Percentiles rank a stretch among this genome's conserved stretches.
These are phyloP conservation scores for Craniophora ligustri DNA, from an alignment of 2,888 invertebrate species.

Conservation along the genomic window DNA sequence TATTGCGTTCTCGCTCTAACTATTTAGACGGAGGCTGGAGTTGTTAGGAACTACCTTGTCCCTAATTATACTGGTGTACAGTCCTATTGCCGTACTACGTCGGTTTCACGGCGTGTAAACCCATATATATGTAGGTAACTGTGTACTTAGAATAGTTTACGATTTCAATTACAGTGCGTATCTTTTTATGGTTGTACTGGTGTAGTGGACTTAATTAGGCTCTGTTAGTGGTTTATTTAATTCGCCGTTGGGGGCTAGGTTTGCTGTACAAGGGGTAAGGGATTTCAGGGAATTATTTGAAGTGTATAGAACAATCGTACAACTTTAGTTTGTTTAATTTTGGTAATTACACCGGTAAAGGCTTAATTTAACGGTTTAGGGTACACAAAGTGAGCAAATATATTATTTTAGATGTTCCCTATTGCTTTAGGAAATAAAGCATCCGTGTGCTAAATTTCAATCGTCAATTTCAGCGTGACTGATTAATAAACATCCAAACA, in stretches of 20 bases:
- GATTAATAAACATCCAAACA: no score
- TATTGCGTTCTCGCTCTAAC: conserved; percentile 42
- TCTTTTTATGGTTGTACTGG: conserved; percentile 24
- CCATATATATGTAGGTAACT: conserved; percentile 20
- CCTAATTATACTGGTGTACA: conserved; percentile 64
- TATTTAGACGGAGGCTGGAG: conserved; percentile 64
- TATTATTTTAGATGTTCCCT: no score
- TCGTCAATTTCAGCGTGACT: no score
- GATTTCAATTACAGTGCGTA: conserved; percentile 42
- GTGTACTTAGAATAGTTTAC: conserved; percentile 42
- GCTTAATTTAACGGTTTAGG: no score
- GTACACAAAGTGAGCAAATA: no score
- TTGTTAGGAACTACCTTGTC: conserved; percentile 61
- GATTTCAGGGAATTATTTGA: neutral
- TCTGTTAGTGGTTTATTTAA: conserved; percentile 11
- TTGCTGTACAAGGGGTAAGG: neutral
- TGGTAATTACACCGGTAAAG: no score
- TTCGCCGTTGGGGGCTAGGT: conserved; percentile 9
- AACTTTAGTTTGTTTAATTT: no score
- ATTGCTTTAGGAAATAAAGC: no score
- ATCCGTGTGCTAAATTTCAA: no score
- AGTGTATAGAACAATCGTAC: no score
- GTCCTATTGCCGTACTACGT: conserved; percentile 37
- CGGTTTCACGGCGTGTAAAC: conserved; percentile 42
- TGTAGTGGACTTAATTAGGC: conserved; percentile 17